Base-by-base conservation (phyloP, 2,113 vertebrate species). In the Myrmecophaga tridactyla region DNA sequence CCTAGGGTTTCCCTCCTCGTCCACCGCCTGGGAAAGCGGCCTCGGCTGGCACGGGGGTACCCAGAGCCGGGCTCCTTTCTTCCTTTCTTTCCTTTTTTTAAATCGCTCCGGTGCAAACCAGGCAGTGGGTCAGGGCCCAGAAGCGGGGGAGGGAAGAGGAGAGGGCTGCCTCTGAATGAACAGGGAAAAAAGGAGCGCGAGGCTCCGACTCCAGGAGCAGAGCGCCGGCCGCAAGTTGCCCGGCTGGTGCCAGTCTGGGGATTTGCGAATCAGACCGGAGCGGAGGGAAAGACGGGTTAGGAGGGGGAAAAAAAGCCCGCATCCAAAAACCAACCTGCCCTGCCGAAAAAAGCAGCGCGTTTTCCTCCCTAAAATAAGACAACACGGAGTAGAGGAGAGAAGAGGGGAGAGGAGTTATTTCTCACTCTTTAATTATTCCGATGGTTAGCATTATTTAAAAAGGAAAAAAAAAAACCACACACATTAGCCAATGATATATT, bases 341-440 rank as follows among this genome's bases (percentile, higher is more conserved):
- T 75, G 86, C 84, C 77, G 43, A 92, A 95, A 93, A n/a, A 96
- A 58, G 56, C 18, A 23, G 94, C 87, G 9, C 43, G 60, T 93
- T 95, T 96, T 86, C 72, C 14, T 6, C 53, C 48, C 92, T 75
- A 70, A 89, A 90, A 88, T 78, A 95, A 97, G 89, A 96, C 96
- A 97, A 96, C 96, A 83, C 86, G 14, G 69, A 76, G 48, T 6
- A 46, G 73, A 89, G 31, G 96, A 72, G 56, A 88, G 94, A 92
- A 58, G 85, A 93, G 73, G 75, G 92, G 62, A 95, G 87, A 93
- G 6, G 82, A 97, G 90, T 97, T 97, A 94, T 86, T 97, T 94
- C 96, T 96, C 96, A 95, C 92, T 96, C 96, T 96, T 97, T 96
- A 97, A 98, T 98, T 97, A 97, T 96, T 94, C 91, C 92, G 82